Conservation (phyloP, 2,113 vertebrate species). For the Plestiodon gilberti region DNA sequence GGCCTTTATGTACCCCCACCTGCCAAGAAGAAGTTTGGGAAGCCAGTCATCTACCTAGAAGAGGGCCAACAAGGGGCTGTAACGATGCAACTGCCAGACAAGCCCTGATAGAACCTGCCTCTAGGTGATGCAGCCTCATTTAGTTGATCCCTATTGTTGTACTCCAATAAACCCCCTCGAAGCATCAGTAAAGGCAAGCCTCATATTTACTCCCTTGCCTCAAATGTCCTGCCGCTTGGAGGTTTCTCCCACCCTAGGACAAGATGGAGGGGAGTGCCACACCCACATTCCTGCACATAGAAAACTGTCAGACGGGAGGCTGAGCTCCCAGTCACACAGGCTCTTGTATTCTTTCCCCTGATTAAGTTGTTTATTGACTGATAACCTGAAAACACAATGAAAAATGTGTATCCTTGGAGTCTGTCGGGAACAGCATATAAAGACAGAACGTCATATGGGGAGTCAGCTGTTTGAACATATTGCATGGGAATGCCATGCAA, state of each 20-base stretch:
- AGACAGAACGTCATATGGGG: slow-evolving; percentile 88
- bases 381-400: slow-evolving; percentile 50
- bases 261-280: not conserved
- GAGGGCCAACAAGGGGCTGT: too few species aligned
- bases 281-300: too few species aligned
- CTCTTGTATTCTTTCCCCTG: slow-evolving; percentile 44
- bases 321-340: not conserved
- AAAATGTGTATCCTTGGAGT: slow-evolving; percentile 56
- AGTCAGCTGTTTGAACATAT: slow-evolving; percentile 96
- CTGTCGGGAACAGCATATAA: slow-evolving; percentile 78
- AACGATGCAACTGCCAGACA: too few species aligned
- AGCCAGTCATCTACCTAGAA: too few species aligned
- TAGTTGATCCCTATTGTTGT: too few species aligned
- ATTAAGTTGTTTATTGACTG: slow-evolving; percentile 64
- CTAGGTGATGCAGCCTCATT: too few species aligned
- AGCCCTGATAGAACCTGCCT: too few species aligned
- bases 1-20: too few species aligned
- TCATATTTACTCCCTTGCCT: not conserved
- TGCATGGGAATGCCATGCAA: slow-evolving; percentile 82
- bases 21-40: too few species aligned
- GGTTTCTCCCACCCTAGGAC: not conserved
- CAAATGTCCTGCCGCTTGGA: too few species aligned
- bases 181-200: too few species aligned
- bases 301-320: not conserved
- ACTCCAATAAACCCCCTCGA: too few species aligned